Evolutionary conservation across 2,888 invertebrate genomes (phyloP).

Genomic region (Drosophila suboccidentalis): DNA sequence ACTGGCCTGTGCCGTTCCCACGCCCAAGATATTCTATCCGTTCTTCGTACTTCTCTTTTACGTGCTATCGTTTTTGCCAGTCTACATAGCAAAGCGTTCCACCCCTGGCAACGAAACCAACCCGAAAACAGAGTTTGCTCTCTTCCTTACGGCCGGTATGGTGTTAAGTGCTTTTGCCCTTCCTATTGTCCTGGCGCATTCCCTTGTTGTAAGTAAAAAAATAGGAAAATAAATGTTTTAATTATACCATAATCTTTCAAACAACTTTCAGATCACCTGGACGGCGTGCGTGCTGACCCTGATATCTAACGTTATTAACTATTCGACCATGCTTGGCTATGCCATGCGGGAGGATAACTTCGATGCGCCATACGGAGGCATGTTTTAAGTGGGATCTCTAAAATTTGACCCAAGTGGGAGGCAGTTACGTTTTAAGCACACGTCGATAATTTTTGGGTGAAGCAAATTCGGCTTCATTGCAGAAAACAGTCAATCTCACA

Average conservation of each 20-base stretch:
- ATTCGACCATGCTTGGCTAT: constrained; percentile 94
- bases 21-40: constrained; percentile 94
- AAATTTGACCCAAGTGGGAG: constrained; percentile 10
- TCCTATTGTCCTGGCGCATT: constrained; percentile 96
- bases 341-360: constrained; percentile 85
- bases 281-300: constrained; percentile 95
- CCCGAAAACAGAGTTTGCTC: constrained; percentile 93
- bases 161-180: constrained; percentile 98
- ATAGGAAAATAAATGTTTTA: background rate
- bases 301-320: constrained; percentile 96
- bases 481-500: constrained; percentile 64
- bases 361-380: constrained; percentile 83
- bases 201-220: constrained; percentile 87
- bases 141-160: constrained; percentile 98
- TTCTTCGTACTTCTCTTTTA: constrained; percentile 99
- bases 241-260: background rate
- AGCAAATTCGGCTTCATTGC: constrained; percentile 26
- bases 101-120: constrained; percentile 86
- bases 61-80: constrained; percentile 95
- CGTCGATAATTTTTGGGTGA: constrained; percentile 40
- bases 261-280: constrained; percentile 89
- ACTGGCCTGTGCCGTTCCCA: constrained; percentile 97
- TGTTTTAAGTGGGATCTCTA: constrained; percentile 79
- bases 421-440: constrained; percentile 44
- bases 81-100: constrained; percentile 92